Evolutionary conservation across 1,140 invertebrate genomes (phyloP), one percentile per base, ranked within the genome.

Genomic region (Thalassaphorura encarpata): DNA sequence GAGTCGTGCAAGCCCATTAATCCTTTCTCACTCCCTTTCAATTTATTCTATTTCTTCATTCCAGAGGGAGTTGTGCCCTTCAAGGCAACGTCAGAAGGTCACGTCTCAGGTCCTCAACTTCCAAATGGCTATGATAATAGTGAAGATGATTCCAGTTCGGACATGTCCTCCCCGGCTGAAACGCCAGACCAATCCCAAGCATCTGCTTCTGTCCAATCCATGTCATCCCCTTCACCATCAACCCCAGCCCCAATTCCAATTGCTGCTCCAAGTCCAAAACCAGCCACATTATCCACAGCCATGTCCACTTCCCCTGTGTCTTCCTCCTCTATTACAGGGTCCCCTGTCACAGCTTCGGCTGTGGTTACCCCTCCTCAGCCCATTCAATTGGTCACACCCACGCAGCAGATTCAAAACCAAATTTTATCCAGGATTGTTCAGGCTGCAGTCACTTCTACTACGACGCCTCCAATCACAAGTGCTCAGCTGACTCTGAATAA

Each of bases 11-110:
- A n/a, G n/a, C n/a, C n/a, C n/a, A n/a, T n/a, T n/a, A n/a, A n/a
- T n/a, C n/a, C n/a, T n/a, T n/a, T n/a, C n/a, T n/a, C n/a, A n/a
- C n/a, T n/a, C n/a, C n/a, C n/a, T n/a, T n/a, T n/a, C n/a, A n/a
- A n/a, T n/a, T n/a, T n/a, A n/a, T n/a, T n/a, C n/a, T n/a, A n/a
- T n/a, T n/a, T n/a, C n/a, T n/a, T n/a, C n/a, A n/a, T n/a, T n/a
- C 2, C 71, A 84, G 83, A 93, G 75, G 92, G 91, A 36, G 81
- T 85, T 52, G 84, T 97, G 67, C 82, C 86, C 54, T 96, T 94
- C 73, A 90, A 90, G 69, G 85, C 85, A 4, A 94, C 90, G 39
- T 85, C 86, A 67, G 90, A 95, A 70, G 89, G 84, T 1, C 21
- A 42, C 81, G 87, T 56, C 75, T 87, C 6, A 82, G 83, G 89